phyloP scores from a whole-genome alignment of 2,113 vertebrate species.

The Alexandromys fortis region DNA sequence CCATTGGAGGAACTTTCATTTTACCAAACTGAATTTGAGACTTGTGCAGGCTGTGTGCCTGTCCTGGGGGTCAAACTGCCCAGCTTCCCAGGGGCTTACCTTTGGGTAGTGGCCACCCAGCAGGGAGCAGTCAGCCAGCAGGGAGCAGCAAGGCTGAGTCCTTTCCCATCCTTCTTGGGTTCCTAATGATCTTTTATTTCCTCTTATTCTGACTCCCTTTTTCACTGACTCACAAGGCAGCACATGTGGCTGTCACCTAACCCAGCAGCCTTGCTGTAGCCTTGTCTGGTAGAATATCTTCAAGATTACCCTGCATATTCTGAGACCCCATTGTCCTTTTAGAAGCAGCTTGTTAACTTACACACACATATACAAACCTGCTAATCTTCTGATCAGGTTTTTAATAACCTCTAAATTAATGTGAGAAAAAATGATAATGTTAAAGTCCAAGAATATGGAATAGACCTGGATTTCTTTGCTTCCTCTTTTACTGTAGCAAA shows the following conservation, averaged over 20 bases:
- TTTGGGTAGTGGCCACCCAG: not conserved
- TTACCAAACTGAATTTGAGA: not conserved
- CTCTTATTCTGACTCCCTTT: not conserved
- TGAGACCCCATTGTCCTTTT: not conserved
- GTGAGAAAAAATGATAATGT: not conserved
- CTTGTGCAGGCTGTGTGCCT: not conserved
- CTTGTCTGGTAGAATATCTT: slow-evolving; percentile 9
- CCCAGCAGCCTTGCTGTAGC: not conserved
- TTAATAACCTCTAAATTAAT: slow-evolving; percentile 55
- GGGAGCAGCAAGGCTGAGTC: too few species aligned
- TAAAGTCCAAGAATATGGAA: not conserved
- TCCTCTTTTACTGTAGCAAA: not conserved
- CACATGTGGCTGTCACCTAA: too few species aligned
- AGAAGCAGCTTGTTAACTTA: slow-evolving; percentile 30
- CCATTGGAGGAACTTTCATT: not conserved
- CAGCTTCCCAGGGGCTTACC: too few species aligned
- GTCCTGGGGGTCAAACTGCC: not conserved
- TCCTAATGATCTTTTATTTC: not conserved
- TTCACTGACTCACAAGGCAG: not conserved
- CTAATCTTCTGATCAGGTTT: slow-evolving; percentile 39
- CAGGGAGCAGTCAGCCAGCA: too few species aligned
- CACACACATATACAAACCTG: not conserved
- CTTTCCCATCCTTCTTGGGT: not conserved
- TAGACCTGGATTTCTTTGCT: not conserved
- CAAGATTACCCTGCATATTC: not conserved